These are phyloP conservation scores for Drosophila mauritiana DNA, from an alignment of 1,140 invertebrate species.

Conservation along the genomic window DNA sequence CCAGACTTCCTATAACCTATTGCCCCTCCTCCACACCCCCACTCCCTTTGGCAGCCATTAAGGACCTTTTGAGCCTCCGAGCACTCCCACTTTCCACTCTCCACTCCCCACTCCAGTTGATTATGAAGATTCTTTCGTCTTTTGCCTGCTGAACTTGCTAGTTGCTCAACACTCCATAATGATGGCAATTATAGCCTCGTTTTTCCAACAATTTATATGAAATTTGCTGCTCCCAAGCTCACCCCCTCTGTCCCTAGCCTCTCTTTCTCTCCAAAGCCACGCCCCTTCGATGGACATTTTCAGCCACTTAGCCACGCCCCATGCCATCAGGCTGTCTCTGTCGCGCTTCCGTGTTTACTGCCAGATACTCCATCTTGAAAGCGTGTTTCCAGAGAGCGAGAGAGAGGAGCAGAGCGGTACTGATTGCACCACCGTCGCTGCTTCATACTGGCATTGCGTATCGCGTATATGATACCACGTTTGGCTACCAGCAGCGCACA, in stretches of 20 bases:
- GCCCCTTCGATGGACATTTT: conserved; percentile 44
- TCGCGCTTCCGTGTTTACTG: not conserved
- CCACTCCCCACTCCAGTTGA: conserved; percentile 42
- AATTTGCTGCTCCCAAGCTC: conserved; percentile 57
- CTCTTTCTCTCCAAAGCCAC: conserved; percentile 8
- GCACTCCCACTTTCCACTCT: no score
- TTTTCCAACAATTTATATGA: conserved; percentile 84
- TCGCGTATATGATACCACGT: conserved; percentile 63
- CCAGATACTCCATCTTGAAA: conserved; percentile 73
- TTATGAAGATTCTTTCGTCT: conserved; percentile 65
- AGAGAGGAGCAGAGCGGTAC: conserved; percentile 6
- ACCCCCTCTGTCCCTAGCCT: not conserved
- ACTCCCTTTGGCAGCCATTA: conserved; percentile 17
- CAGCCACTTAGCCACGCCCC: conserved; percentile 53
- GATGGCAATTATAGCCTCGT: conserved; percentile 84
- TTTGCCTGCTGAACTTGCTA: conserved; percentile 59
- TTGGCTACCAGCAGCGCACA: conserved; percentile 46
- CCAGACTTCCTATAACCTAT: conserved; percentile 37
- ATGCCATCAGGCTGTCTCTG: conserved; percentile 31
- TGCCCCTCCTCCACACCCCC: no score
- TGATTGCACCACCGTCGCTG: conserved; percentile 27
- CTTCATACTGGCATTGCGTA: conserved; percentile 18
- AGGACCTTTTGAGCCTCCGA: conserved; percentile 5
- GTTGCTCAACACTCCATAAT: conserved; percentile 84
- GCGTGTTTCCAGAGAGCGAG: conserved; percentile 11